Evolutionary conservation across 2,797 vertebrate species (phyloP).

Genomic region (Stomatorhinus walkeri): DNA sequence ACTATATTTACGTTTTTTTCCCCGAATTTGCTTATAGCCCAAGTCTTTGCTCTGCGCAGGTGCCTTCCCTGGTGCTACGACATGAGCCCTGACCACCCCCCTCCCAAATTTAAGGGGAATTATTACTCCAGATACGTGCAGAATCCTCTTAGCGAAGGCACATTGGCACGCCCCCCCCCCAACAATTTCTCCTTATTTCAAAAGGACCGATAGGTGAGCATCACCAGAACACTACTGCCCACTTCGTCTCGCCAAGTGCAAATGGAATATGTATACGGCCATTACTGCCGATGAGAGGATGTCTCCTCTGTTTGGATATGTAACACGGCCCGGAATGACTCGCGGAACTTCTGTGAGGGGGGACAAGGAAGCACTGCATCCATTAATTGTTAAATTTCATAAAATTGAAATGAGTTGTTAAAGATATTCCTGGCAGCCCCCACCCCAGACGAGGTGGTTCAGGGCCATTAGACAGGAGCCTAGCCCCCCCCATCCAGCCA

Average conservation of each 20-base stretch:
- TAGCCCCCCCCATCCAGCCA: constrained; percentile 31
- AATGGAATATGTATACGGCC: constrained; percentile 69
- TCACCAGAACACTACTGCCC: constrained; percentile 60
- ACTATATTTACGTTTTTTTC: not conserved
- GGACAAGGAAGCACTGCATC: constrained; percentile 44
- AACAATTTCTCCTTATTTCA: not conserved
- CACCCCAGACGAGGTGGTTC: constrained; percentile 34
- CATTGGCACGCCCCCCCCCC: not conserved
- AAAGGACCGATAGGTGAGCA: not conserved
- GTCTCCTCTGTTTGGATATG: constrained; percentile 59
- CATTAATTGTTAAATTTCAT: constrained; percentile 77
- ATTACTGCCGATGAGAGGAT: constrained; percentile 57
- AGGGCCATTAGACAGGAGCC: constrained; percentile 45
- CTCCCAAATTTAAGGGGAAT: not conserved
- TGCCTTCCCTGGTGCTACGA: not conserved
- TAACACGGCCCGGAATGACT: constrained; percentile 43
- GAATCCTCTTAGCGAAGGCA: not conserved
- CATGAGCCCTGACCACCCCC: not conserved
- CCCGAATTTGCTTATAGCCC: too few relatives aligned
- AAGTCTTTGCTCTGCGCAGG: not conserved
- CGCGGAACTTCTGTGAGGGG: constrained; percentile 33
- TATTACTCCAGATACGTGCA: not conserved
- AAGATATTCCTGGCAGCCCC: constrained; percentile 58
- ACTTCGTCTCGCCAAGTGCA: constrained; percentile 47
- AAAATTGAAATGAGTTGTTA: constrained; percentile 68